Conservation (phyloP, 2,888 invertebrate species). For the Campoplex nolae region DNA sequence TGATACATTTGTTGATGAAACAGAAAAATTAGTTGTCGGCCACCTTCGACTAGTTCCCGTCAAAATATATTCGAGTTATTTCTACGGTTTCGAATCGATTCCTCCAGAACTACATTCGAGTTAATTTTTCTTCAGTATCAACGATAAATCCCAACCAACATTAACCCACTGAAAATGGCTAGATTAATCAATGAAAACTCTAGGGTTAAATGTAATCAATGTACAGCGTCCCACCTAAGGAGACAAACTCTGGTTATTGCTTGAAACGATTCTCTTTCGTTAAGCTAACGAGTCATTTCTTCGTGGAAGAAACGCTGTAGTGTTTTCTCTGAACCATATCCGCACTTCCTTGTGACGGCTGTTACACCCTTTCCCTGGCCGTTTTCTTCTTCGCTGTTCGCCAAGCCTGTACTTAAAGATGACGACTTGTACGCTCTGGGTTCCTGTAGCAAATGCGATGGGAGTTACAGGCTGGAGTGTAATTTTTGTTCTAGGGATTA, state of each 20-base stretch:
- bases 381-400: slow-evolving; percentile 47
- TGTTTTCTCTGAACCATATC: slow-evolving; percentile 29
- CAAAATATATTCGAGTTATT: too few species aligned
- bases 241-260: slow-evolving; percentile 44
- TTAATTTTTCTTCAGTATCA: not conserved
- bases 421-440: slow-evolving; percentile 48
- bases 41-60: not conserved
- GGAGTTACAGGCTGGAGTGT: slow-evolving; percentile 48
- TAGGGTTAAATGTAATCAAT: slow-evolving; percentile 47
- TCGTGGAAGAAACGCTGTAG: slow-evolving; percentile 43
- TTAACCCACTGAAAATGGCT: not conserved
- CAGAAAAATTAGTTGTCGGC: not conserved
- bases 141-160: not conserved
- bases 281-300: slow-evolving; percentile 67
- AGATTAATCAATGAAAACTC: slow-evolving; percentile 1
- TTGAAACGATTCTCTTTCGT: slow-evolving; percentile 42
- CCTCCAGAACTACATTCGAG: too few species aligned
- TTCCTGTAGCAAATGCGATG: slow-evolving; percentile 12
- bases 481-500: slow-evolving; percentile 77
- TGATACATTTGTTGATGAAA: too few species aligned
- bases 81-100: too few species aligned
- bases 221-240: slow-evolving; percentile 6
- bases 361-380: slow-evolving; percentile 31
- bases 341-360: slow-evolving; percentile 50
- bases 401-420: slow-evolving; percentile 64